These are phyloP conservation scores for Cichlasoma orientale DNA, from an alignment of 2,797 vertebrate genomes.

Conservation along the genomic window DNA sequence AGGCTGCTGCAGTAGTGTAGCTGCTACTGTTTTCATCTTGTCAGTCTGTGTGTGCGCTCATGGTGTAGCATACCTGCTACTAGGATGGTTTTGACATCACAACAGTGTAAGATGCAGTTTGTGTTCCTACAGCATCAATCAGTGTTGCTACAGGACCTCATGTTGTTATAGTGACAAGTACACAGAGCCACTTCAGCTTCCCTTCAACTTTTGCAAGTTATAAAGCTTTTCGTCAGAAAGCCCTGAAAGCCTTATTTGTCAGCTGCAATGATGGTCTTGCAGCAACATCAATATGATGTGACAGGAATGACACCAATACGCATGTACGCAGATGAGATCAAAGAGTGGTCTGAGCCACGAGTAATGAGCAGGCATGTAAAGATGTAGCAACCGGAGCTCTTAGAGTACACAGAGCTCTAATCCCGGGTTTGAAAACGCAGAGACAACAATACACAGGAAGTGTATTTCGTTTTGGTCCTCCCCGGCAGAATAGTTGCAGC, in stretches of 20 bases:
- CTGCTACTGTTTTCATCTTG: background rate
- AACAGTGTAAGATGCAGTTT: background rate
- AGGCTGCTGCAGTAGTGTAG: background rate
- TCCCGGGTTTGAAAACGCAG: background rate
- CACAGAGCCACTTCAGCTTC: too few species aligned
- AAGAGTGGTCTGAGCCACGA: too few species aligned
- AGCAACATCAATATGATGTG: background rate
- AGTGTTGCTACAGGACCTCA: background rate
- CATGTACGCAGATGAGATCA: too few species aligned
- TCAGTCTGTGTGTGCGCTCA: background rate
- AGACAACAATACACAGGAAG: background rate
- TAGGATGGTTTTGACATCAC: background rate
- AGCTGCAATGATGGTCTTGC: background rate
- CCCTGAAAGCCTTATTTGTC: background rate
- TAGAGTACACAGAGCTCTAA: background rate
- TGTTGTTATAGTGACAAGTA: background rate
- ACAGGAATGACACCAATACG: background rate
- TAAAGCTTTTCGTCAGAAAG: too few species aligned
- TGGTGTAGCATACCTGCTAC: background rate
- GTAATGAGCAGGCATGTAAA: too few species aligned
- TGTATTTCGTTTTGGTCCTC: background rate
- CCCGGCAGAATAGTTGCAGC: background rate
- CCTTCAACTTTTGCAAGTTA: background rate
- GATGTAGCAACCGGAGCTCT: too few species aligned
- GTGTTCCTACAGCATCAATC: background rate